Percentiles rank a stretch among this genome's conserved stretches.
These are phyloP conservation scores for Latrodectus hesperus DNA, from an alignment of 2,888 invertebrate genomes.

Conservation along the genomic window DNA sequence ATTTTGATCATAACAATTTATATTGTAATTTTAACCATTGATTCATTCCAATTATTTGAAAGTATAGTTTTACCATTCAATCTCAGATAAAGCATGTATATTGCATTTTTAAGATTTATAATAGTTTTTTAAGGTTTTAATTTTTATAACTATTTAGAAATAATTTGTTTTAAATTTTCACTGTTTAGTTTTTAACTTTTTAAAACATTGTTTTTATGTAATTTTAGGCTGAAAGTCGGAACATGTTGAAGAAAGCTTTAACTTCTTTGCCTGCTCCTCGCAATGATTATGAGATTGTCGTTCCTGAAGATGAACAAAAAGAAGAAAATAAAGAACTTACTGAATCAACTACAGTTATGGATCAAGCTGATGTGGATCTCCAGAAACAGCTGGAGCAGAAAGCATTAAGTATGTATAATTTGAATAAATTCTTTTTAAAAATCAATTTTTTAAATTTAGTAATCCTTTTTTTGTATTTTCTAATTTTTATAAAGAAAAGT, in stretches of 20 bases:
- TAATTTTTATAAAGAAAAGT: too few species aligned
- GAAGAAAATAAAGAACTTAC: slow-evolving; percentile 76
- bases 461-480: too few species aligned
- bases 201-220: background rate
- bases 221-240: slow-evolving; percentile 77
- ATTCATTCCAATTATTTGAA: too few species aligned
- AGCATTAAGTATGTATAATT: slow-evolving; percentile 76
- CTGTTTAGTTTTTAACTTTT: background rate
- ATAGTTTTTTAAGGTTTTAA: too few species aligned
- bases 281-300: slow-evolving; percentile 99
- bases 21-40: too few species aligned
- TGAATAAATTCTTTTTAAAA: background rate
- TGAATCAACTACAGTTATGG: slow-evolving; percentile 79
- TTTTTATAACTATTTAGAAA: too few species aligned
- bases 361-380: slow-evolving; percentile 90
- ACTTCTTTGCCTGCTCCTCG: slow-evolving; percentile 89
- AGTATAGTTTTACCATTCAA: too few species aligned
- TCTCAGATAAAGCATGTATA: too few species aligned
- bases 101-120: too few species aligned
- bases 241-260: slow-evolving; percentile 85
- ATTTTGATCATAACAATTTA: too few species aligned
- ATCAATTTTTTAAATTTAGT: background rate
- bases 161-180: too few species aligned
- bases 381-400: slow-evolving; percentile 82
- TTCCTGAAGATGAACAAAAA: slow-evolving; percentile 83